Evolutionary conservation across 2,113 vertebrate genomes (phyloP).

Genomic region (Lampris incognitus): DNA sequence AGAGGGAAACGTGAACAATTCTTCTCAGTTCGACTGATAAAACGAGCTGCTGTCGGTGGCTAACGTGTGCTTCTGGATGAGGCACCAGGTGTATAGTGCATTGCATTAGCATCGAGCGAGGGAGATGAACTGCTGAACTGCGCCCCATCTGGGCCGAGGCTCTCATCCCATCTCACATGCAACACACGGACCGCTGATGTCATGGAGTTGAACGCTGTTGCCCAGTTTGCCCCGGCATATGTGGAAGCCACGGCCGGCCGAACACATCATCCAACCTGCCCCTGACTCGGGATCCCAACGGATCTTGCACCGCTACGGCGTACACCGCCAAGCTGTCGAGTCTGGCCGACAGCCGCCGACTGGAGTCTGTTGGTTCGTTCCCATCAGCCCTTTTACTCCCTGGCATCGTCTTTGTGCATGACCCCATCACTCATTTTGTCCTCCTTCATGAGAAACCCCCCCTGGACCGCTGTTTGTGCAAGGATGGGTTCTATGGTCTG

Average conservation of each 20-base stretch:
- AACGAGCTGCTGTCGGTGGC: no score
- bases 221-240: conserved; percentile 69
- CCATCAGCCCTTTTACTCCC: conserved; percentile 39
- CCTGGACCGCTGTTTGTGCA: neutral
- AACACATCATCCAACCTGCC: conserved; percentile 76
- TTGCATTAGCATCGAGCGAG: neutral
- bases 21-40: no score
- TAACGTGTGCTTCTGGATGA: no score
- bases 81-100: neutral
- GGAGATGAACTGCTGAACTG: conserved; percentile 25
- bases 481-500: no score
- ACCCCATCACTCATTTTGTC: conserved; percentile 15
- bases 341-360: conserved; percentile 57
- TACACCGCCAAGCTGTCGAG: conserved; percentile 57
- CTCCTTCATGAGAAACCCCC: conserved; percentile 24
- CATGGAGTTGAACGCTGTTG: conserved; percentile 48
- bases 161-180: conserved; percentile 42
- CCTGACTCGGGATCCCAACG: conserved; percentile 64
- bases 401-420: conserved; percentile 23
- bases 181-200: conserved; percentile 40
- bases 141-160: conserved; percentile 48
- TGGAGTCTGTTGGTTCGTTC: conserved; percentile 60
- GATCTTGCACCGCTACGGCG: conserved; percentile 54
- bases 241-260: conserved; percentile 64
- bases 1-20: no score